Conservation (phyloP, 2,113 vertebrate species). For the Petrocephalus zakoni region DNA sequence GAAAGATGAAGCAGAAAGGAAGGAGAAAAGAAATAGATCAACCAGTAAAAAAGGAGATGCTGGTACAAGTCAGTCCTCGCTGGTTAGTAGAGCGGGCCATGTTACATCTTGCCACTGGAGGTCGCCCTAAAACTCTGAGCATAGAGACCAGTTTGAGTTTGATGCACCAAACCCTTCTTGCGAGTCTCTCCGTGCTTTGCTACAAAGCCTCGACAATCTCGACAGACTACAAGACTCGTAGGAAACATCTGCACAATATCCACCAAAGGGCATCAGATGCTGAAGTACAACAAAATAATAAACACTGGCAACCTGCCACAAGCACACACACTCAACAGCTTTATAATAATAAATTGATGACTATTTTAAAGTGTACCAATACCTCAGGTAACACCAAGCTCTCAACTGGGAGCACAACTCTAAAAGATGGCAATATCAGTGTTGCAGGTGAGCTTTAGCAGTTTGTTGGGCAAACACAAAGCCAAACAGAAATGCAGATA, state of each 20-base stretch:
- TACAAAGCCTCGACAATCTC: background rate
- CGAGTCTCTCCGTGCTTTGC: background rate
- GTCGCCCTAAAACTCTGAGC: background rate
- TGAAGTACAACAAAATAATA: background rate
- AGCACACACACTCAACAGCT: background rate
- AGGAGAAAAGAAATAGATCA: conserved; percentile 39
- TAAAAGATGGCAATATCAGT: background rate
- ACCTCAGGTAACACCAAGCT: background rate
- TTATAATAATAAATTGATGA: background rate
- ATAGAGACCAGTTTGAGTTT: background rate
- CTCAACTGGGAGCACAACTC: background rate
- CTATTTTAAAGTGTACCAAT: background rate
- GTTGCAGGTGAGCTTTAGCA: background rate
- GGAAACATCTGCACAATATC: background rate
- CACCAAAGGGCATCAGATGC: background rate
- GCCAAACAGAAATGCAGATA: background rate
- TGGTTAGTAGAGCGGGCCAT: background rate
- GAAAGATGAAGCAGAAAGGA: conserved; percentile 65
- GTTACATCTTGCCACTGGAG: background rate
- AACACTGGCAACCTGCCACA: background rate
- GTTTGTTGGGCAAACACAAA: background rate
- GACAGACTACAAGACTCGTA: background rate
- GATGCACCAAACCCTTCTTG: background rate
- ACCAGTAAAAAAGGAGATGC: conserved; percentile 49
- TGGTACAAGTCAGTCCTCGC: conserved; percentile 20